Evolutionary conservation across 2,888 invertebrate species (phyloP).

Genomic region (Parnassius glacialis): DNA sequence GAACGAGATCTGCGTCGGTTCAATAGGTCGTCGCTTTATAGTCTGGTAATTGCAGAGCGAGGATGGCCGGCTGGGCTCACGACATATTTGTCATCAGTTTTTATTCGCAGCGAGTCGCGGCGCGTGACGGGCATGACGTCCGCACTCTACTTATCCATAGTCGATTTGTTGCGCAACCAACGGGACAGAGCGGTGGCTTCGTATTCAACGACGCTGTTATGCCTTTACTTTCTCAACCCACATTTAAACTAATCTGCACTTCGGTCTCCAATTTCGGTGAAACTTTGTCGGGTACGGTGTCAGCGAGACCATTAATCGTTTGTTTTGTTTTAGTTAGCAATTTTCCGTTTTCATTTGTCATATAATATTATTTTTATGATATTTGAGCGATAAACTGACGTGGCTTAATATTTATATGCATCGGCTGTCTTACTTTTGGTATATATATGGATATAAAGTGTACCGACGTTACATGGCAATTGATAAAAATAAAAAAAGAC

Average conservation of each 20-base stretch:
- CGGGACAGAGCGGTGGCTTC: constrained; percentile 53
- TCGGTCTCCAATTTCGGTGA: constrained; percentile 40
- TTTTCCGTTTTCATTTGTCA: no score
- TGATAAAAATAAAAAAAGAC: constrained; percentile 27
- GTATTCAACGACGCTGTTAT: constrained; percentile 59
- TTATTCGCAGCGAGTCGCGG: constrained; percentile 45
- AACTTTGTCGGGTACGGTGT: constrained; percentile 35
- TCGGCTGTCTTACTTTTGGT: no score
- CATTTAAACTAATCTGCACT: constrained; percentile 53
- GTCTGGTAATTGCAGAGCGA: constrained; percentile 32
- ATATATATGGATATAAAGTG: neutral
- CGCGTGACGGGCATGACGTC: constrained; percentile 55
- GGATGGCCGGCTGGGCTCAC: constrained; percentile 40
- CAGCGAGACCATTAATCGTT: constrained; percentile 10
- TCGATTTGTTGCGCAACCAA: constrained; percentile 64
- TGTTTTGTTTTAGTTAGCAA: constrained; percentile 1
- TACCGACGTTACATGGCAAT: neutral
- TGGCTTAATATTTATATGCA: no score
- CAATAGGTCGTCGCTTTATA: constrained; percentile 48
- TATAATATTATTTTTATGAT: no score
- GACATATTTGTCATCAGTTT: constrained; percentile 47
- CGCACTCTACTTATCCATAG: constrained; percentile 56
- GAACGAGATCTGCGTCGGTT: constrained; percentile 47
- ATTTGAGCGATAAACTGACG: no score
- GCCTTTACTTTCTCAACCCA: constrained; percentile 71